phyloP scores from a whole-genome alignment of 2,888 invertebrate species.

The Macrosoma leucophasiata region DNA sequence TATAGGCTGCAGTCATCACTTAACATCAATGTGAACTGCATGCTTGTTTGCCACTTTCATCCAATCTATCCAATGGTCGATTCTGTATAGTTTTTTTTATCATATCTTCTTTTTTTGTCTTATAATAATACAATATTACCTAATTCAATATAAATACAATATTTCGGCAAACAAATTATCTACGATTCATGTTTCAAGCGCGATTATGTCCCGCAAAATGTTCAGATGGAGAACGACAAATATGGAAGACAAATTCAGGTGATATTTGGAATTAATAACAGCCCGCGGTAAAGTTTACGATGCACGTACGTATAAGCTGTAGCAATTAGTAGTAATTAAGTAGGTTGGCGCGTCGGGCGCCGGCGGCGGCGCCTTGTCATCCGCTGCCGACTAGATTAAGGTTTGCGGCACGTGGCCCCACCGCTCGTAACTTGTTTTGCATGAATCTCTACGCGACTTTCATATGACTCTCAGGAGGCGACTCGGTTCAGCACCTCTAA shows the following conservation, averaged over 20 bases:
- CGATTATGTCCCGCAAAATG: too few relatives aligned
- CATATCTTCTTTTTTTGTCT: too few relatives aligned
- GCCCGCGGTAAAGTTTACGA: constrained; percentile 55
- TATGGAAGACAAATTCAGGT: constrained; percentile 36
- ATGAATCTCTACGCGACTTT: constrained; percentile 68
- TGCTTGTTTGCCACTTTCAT: too few relatives aligned
- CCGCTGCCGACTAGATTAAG: constrained; percentile 59
- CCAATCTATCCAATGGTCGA: too few relatives aligned
- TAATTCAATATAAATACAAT: too few relatives aligned
- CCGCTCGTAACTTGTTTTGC: constrained; percentile 65
- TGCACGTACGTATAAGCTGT: constrained; percentile 58
- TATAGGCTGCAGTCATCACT: too few relatives aligned
- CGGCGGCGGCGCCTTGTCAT: constrained; percentile 43
- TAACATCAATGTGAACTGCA: too few relatives aligned
- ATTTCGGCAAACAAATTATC: too few relatives aligned
- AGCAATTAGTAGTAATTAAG: constrained; percentile 71
- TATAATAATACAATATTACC: too few relatives aligned
- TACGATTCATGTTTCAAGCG: too few relatives aligned
- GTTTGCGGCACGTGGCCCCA: constrained; percentile 53
- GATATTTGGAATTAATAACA: constrained; percentile 52
- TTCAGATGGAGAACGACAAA: too few relatives aligned
- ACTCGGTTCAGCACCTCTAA: constrained; percentile 64
- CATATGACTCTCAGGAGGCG: constrained; percentile 62
- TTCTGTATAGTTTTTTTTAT: too few relatives aligned
- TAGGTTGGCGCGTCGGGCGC: constrained; percentile 50